Conservation (phyloP, 2,113 vertebrate genomes). For the Meleagris gallopavo region DNA sequence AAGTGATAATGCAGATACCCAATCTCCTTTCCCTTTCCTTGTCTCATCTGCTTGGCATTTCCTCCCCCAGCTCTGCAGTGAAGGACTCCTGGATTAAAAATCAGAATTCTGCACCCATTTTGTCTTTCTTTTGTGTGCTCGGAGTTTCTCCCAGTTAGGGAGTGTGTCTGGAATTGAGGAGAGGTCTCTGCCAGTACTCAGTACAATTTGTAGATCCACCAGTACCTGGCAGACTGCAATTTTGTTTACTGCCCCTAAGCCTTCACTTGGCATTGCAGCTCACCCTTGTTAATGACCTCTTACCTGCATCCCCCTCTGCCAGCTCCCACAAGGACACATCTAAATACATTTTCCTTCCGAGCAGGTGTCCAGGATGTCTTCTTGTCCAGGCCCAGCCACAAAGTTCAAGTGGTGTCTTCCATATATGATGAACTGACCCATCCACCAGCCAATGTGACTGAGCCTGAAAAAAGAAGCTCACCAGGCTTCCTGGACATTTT, state of each 20-base stretch:
- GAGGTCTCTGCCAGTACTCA: not conserved
- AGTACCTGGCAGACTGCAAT: not conserved
- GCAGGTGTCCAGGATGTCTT: not conserved
- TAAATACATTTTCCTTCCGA: not conserved
- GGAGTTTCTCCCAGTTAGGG: not conserved
- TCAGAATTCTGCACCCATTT: not conserved
- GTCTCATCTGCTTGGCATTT: not conserved
- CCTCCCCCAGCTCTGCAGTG: not conserved
- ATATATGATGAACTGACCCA: not conserved
- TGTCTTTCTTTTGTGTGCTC: not conserved
- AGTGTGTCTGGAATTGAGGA: not conserved
- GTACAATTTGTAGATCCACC: not conserved
- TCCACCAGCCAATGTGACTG: accelerated
- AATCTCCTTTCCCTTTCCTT: not conserved
- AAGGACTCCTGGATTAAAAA: not conserved
- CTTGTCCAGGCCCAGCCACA: not conserved
- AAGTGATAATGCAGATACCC: not conserved
- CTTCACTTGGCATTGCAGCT: not conserved
- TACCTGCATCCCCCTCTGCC: not conserved
- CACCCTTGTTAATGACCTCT: not conserved
- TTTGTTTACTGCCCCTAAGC: not conserved
- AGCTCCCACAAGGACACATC: not conserved
- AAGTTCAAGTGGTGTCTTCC: not conserved
- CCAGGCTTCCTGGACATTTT: not conserved
- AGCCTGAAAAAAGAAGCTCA: not conserved